These are phyloP conservation scores for Isaurus tuberculatus DNA, from an alignment of 92 coral and sea anemone genomes.

Conservation along the genomic window DNA sequence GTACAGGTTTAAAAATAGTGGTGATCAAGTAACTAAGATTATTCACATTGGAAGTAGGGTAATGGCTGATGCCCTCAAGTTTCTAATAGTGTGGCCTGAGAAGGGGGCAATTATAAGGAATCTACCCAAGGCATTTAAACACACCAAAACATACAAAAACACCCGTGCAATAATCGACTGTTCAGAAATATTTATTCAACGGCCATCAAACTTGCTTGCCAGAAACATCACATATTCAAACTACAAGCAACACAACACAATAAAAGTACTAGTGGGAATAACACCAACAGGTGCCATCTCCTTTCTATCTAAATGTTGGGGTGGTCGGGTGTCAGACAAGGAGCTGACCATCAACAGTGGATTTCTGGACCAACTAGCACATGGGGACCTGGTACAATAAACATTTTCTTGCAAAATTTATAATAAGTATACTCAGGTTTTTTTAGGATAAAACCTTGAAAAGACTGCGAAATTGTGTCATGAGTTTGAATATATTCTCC, in stretches of 20 bases:
- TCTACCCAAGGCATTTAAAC: constrained; percentile 4
- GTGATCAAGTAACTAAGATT: too few species aligned
- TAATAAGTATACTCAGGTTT: neutral
- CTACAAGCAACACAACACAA: constrained; percentile 41
- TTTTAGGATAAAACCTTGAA: too few species aligned
- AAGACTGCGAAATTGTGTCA: too few species aligned
- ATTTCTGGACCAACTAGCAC: constrained; percentile 16
- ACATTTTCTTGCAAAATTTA: neutral
- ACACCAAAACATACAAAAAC: neutral
- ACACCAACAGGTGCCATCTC: constrained; percentile 37
- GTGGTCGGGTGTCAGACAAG: constrained; percentile 36
- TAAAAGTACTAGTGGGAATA: constrained; percentile 27
- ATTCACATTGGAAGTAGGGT: too few species aligned
- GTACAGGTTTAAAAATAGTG: too few species aligned
- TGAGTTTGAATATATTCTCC: too few species aligned
- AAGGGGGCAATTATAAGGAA: constrained; percentile 20
- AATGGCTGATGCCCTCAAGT: constrained; percentile 37
- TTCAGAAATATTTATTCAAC: constrained; percentile 32
- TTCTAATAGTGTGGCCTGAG: constrained; percentile 53
- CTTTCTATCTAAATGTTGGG: constrained; percentile 22
- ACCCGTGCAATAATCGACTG: constrained; percentile 23
- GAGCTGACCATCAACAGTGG: constrained; percentile 33
- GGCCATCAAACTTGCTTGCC: constrained; percentile 32
- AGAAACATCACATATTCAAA: constrained; percentile 22
- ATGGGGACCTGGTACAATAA: constrained; percentile 13